phyloP scores from a whole-genome alignment of 2,797 vertebrate species.

The Galago senegalensis region DNA sequence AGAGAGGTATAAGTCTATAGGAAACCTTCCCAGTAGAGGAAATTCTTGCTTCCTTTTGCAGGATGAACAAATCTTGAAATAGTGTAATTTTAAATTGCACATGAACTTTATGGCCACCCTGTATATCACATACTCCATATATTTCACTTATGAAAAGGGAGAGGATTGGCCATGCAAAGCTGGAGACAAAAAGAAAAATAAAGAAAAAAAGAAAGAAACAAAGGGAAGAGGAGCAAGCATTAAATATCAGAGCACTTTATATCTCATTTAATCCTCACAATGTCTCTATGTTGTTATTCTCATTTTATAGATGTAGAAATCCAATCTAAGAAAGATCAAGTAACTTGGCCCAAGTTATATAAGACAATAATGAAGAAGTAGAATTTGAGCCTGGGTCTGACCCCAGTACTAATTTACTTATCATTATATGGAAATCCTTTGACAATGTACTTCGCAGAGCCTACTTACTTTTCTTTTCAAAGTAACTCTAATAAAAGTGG shows the following conservation, averaged over 20 bases:
- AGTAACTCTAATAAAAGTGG: constrained; percentile 47
- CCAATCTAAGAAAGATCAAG: constrained; percentile 48
- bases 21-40: constrained; percentile 20
- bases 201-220: neutral
- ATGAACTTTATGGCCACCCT: too few species aligned
- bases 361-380: constrained; percentile 15
- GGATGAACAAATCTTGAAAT: constrained; percentile 29
- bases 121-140: neutral
- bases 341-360: constrained; percentile 18
- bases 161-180: neutral
- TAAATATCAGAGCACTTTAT: neutral
- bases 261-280: constrained; percentile 26
- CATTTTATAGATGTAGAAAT: constrained; percentile 56
- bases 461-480: constrained; percentile 61
- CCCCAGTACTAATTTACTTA: constrained; percentile 19
- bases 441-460: neutral
- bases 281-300: neutral
- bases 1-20: neutral
- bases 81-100: neutral
- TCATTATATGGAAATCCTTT: constrained; percentile 1
- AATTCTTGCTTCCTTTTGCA: constrained; percentile 10
- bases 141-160: constrained; percentile 14
- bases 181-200: neutral
- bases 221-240: neutral
- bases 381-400: constrained; percentile 24